Evolutionary conservation across 2,888 invertebrate species (phyloP).

Genomic region (Ormyrus thymus): DNA sequence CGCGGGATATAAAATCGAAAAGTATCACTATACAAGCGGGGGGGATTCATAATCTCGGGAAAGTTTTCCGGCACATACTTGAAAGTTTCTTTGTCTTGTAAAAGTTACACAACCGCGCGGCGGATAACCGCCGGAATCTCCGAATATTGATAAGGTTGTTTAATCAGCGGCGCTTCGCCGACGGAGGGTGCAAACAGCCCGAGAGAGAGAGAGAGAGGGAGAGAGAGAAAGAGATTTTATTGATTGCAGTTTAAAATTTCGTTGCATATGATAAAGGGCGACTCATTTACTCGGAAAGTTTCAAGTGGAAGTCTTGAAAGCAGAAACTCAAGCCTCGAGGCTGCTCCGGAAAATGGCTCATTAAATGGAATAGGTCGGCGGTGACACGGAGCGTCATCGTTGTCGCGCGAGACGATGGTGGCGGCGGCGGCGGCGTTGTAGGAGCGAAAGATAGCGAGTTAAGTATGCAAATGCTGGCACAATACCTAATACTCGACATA

Average conservation of each 20-base stretch:
- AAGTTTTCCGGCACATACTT: background rate
- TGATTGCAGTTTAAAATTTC: slow-evolving; percentile 44
- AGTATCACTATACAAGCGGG: no score
- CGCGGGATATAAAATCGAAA: no score
- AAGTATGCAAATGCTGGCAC: slow-evolving; percentile 25
- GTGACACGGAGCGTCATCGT: slow-evolving; percentile 10
- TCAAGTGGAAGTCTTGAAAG: slow-evolving; percentile 31
- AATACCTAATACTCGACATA: slow-evolving; percentile 10
- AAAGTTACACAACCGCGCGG: no score
- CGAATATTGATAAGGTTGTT: slow-evolving; percentile 31
- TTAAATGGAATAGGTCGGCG: slow-evolving; percentile 36
- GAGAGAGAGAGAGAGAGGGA: no score
- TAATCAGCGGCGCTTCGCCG: slow-evolving; percentile 23
- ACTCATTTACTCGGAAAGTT: slow-evolving; percentile 29
- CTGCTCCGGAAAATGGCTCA: slow-evolving; percentile 34
- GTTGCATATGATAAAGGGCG: slow-evolving; percentile 35
- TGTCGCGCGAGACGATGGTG: background rate
- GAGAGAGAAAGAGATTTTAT: slow-evolving; percentile 6
- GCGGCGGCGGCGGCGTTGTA: no score
- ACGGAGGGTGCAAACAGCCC: background rate
- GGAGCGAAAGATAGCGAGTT: slow-evolving; percentile 7
- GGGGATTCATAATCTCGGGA: background rate
- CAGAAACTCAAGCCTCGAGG: slow-evolving; percentile 13
- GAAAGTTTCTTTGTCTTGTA: slow-evolving; percentile 16
- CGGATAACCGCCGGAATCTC: background rate